A percentile compares a stretch with the other conserved stretches of the same genome.
phyloP scores from a whole-genome alignment of 2,888 invertebrate genomes.

The Capitulum mitella region DNA sequence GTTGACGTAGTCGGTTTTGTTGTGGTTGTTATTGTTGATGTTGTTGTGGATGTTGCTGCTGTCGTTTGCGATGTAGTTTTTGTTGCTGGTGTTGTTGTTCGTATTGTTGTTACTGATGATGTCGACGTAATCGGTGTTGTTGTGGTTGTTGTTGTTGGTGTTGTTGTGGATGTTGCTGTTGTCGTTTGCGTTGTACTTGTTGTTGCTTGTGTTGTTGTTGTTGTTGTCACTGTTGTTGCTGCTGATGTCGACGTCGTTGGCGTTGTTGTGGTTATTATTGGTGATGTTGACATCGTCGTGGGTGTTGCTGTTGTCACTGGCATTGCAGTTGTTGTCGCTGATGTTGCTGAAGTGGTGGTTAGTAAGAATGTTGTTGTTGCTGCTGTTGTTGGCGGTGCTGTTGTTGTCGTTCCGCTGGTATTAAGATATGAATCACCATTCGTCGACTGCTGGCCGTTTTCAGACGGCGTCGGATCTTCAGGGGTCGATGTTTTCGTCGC shows the following conservation, averaged over 20 bases:
- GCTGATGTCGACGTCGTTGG: background rate
- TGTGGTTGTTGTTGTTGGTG: too few species aligned
- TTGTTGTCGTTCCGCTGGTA: too few species aligned
- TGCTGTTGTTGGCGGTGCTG: background rate
- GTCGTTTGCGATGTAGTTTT: background rate
- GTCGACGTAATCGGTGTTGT: background rate
- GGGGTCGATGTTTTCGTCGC: too few species aligned
- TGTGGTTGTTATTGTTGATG: background rate
- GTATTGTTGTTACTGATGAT: background rate
- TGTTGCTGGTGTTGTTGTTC: slow-evolving; percentile 6
- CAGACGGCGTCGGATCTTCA: too few species aligned
- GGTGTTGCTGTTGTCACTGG: background rate
- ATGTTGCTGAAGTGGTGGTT: slow-evolving; percentile 1
- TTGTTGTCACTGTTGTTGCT: slow-evolving; percentile 9
- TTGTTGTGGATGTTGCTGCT: background rate
- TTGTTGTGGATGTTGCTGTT: too few species aligned
- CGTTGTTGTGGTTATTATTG: background rate
- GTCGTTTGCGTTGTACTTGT: background rate
- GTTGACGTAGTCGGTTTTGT: background rate
- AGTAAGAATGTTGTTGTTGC: slow-evolving; percentile 4
- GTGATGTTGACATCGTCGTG: background rate
- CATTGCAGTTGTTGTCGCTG: background rate
- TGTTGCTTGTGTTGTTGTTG: background rate
- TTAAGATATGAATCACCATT: too few species aligned
- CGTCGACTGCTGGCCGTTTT: too few species aligned